A percentile compares a stretch with the other conserved stretches of the same genome.
Conservation (phyloP, 2,888 invertebrate species). For the Tenthredo livida region DNA sequence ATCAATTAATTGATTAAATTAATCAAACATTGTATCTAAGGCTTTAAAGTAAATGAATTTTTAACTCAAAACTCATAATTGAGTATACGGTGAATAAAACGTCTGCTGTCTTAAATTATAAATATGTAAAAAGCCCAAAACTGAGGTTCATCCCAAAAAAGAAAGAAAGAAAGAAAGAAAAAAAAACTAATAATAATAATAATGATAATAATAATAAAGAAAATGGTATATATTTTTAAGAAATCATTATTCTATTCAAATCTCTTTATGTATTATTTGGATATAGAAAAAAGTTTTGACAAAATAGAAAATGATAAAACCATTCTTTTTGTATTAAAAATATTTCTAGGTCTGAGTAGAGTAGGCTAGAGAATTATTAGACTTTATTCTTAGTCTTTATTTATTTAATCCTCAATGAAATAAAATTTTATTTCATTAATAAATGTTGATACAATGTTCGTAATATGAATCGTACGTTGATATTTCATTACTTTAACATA, state of each 20-base stretch:
- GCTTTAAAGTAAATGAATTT: conserved; percentile 16
- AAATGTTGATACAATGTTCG: conserved; percentile 27
- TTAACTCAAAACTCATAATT: background rate
- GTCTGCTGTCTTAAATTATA: conserved; percentile 59
- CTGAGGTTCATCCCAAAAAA: conserved; percentile 65
- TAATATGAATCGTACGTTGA: conserved; percentile 6
- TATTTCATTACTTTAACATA: conserved; percentile 11
- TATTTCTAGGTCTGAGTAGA: background rate
- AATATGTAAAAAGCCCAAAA: conserved; percentile 55
- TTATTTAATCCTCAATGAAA: conserved; percentile 11
- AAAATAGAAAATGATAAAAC: background rate
- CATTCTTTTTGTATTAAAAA: conserved; percentile 23
- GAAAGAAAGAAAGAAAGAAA: too few species aligned
- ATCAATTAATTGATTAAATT: conserved; percentile 16
- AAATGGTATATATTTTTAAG: conserved; percentile 75
- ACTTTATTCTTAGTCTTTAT: conserved; percentile 28
- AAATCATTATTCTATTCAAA: conserved; percentile 62
- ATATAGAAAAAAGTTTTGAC: background rate
- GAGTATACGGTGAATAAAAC: conserved; percentile 52
- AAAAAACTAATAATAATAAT: background rate
- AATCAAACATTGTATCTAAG: conserved; percentile 8
- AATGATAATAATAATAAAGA: conserved; percentile 68
- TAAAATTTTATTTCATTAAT: conserved; percentile 13
- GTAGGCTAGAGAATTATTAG: conserved; percentile 25
- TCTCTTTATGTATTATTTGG: conserved; percentile 60